Base-by-base conservation (phyloP, 2,888 invertebrate genomes). In the Anthrax anthrax region DNA sequence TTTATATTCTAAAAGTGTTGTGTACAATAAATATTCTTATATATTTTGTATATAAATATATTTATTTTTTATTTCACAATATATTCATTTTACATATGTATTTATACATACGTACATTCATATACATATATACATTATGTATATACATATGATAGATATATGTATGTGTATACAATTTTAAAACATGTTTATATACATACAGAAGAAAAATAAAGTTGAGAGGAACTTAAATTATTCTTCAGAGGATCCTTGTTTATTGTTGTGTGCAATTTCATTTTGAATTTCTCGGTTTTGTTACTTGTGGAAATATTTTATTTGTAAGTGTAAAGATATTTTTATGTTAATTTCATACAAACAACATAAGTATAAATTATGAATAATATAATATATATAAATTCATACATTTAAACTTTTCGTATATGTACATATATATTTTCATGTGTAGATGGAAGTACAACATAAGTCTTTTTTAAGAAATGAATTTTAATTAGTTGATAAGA, bases 241-340 rank as follows among this genome's bases (percentile, higher is more conserved):
- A 58, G 65, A 66, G 64, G 64, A 65, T 66, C 65, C 65, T 65
- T 65, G 62, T 66, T 66, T 66, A 66, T 65, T 56, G 59, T 57
- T 59, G 58, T 51, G 59, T 64, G 63, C 62, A 63, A 64, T 66
- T 64, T 65, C 61, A 65, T 66, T 66, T 66, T 43, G 41, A 44
- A 37, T 27, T 43, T 43, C 40, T 49, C 38, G 46, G 44, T 42
- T 44, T 44, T 42, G 39, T 39, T 44, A 36, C 40, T n/a, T n/a
- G n/a, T n/a, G n/a, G n/a, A n/a, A n/a, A n/a, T n/a, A n/a, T n/a
- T n/a, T n/a, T n/a, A n/a, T n/a, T 32, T 32, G 9, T 32, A 12
- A 12, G 9, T 32, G 29, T 4, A 32, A 32, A 12, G 12, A 29
- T 32, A 12, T 32, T 12, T 32, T 8, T 23, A 23, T 23, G 23